Evolutionary conservation across 2,113 vertebrate genomes (phyloP).

Genomic region (Octodon degus): DNA sequence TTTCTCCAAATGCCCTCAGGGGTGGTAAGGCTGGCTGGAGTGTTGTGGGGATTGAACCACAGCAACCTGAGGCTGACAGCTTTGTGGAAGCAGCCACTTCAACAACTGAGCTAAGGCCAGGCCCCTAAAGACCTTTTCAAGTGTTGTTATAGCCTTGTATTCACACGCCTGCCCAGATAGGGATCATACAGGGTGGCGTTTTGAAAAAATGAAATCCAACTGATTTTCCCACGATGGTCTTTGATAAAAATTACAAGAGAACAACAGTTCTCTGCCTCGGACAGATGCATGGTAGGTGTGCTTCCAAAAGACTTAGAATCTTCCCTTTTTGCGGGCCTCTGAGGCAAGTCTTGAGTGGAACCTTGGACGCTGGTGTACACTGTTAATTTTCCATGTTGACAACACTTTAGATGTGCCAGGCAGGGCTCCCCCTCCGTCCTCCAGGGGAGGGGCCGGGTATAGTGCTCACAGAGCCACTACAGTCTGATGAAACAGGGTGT

Average conservation of each 20-base stretch:
- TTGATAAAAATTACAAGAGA: conserved; percentile 64
- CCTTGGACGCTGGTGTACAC: neutral
- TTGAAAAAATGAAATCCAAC: conserved; percentile 38
- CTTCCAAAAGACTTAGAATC: conserved; percentile 67
- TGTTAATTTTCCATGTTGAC: conserved; percentile 41
- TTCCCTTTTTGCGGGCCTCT: conserved; percentile 28
- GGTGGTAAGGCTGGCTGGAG: no score
- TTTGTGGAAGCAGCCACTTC: no score
- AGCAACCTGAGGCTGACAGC: no score
- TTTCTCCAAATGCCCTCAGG: no score
- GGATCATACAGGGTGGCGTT: conserved; percentile 61
- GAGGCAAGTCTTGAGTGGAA: neutral
- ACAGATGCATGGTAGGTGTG: conserved; percentile 28
- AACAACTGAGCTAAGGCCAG: no score
- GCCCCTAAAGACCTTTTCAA: conserved; percentile 69
- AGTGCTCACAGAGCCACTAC: no score
- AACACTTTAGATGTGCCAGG: neutral
- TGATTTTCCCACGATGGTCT: conserved; percentile 47
- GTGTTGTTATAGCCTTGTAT: conserved; percentile 56
- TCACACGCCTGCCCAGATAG: conserved; percentile 33
- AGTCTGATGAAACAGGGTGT: neutral
- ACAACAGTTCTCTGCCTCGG: conserved; percentile 41
- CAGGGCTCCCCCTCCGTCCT: neutral
- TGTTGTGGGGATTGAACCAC: no score
- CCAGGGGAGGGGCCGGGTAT: neutral